Percentiles rank a stretch among this genome's conserved stretches.
Conservation (phyloP, 2,888 invertebrate genomes). For the Asteroscopus sphinx region DNA sequence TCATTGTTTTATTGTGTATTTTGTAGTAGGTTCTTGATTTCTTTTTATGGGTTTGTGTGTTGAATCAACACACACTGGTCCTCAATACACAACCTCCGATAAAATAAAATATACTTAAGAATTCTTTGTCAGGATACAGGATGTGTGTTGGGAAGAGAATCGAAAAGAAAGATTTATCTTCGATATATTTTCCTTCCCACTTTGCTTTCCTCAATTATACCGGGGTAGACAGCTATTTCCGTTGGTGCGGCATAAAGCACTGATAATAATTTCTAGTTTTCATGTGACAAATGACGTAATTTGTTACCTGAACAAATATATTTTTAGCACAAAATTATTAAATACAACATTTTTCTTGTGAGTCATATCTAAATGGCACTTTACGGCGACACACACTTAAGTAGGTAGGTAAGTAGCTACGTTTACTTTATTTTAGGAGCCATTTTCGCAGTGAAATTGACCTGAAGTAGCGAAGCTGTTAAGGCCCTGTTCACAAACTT, state of each 20-base stretch:
- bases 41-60: background rate
- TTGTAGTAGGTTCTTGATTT: too few species aligned
- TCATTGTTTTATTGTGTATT: too few species aligned
- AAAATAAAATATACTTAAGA: constrained; percentile 19
- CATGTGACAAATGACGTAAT: constrained; percentile 15
- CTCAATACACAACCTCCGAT: constrained; percentile 1
- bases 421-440: too few species aligned
- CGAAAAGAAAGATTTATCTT: constrained; percentile 43
- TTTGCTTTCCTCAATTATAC: constrained; percentile 50
- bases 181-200: constrained; percentile 39
- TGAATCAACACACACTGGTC: background rate
- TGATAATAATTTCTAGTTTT: constrained; percentile 29
- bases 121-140: constrained; percentile 28
- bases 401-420: too few species aligned
- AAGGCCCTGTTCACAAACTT: too few species aligned
- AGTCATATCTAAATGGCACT: too few species aligned
- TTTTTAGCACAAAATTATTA: background rate
- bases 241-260: constrained; percentile 35
- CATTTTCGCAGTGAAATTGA: too few species aligned
- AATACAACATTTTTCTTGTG: too few species aligned
- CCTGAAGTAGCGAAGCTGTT: too few species aligned
- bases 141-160: constrained; percentile 32
- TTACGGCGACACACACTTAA: too few species aligned
- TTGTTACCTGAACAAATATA: background rate
- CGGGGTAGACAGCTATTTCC: constrained; percentile 39